Percentiles rank a stretch among this genome's conserved stretches.
These are phyloP conservation scores for Melinopterus prodromus DNA, from an alignment of 2,888 invertebrate genomes.

Conservation along the genomic window DNA sequence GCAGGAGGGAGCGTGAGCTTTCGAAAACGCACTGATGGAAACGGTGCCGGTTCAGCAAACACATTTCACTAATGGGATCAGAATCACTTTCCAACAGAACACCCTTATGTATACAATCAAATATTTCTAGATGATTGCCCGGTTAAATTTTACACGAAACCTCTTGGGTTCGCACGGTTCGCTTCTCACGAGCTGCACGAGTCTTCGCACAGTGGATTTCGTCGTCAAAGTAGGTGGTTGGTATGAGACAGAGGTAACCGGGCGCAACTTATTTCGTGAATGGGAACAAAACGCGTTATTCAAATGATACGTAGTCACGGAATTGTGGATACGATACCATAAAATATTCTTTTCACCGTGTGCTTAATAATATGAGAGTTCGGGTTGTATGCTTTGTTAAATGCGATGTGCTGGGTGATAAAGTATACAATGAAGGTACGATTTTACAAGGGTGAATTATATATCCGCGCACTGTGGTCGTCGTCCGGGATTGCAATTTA, in stretches of 20 bases:
- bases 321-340: not conserved
- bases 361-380: not conserved
- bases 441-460: constrained; percentile 4
- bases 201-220: not conserved
- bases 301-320: not conserved
- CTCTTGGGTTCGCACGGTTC: not conserved
- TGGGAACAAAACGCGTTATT: not conserved
- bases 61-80: constrained; percentile 29
- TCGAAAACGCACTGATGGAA: not conserved
- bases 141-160: constrained; percentile 14
- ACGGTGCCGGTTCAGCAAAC: constrained; percentile 32
- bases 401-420: not conserved
- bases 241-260: not conserved
- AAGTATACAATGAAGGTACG: not conserved
- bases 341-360: not conserved
- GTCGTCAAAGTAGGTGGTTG: not conserved
- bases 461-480: not conserved
- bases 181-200: not conserved
- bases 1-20: not conserved
- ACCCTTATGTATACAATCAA: constrained; percentile 31
- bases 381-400: not conserved
- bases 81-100: constrained; percentile 23
- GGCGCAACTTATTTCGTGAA: not conserved
- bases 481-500: not conserved
- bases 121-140: constrained; percentile 29